phyloP scores from a whole-genome alignment of 2,888 invertebrate species.

The Papilio demoleus region DNA sequence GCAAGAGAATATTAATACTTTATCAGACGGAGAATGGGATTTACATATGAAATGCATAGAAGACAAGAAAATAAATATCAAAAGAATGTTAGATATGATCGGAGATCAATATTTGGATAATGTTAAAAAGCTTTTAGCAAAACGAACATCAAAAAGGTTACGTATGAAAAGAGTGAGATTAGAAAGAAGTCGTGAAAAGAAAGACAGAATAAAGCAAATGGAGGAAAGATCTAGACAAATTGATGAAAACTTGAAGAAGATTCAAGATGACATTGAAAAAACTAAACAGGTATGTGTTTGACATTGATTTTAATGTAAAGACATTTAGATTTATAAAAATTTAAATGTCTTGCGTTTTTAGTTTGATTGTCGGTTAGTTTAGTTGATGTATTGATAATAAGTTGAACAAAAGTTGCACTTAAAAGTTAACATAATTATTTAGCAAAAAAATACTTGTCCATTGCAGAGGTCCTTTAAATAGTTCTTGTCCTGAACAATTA shows the following conservation, averaged over 20 bases:
- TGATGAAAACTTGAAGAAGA: slow-evolving; percentile 86
- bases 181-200: slow-evolving; percentile 65
- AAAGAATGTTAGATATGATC: slow-evolving; percentile 65
- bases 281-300: slow-evolving; percentile 78
- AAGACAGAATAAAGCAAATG: slow-evolving; percentile 65
- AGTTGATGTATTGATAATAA: no score
- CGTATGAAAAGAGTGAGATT: slow-evolving; percentile 71
- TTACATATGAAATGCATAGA: slow-evolving; percentile 77
- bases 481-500: no score
- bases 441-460: no score
- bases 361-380: no score
- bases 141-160: slow-evolving; percentile 75
- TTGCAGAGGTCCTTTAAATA: no score
- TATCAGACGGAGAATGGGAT: slow-evolving; percentile 83
- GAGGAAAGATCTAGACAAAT: slow-evolving; percentile 84
- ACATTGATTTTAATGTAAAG: background rate
- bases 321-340: no score
- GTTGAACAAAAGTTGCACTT: no score
- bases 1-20: slow-evolving; percentile 65
- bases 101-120: slow-evolving; percentile 68
- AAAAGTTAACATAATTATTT: no score
- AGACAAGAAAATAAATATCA: slow-evolving; percentile 73
- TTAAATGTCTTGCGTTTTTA: no score
- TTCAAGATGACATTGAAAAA: slow-evolving; percentile 85
- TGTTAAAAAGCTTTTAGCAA: slow-evolving; percentile 71